phyloP scores from a whole-genome alignment of 2,113 vertebrate species.

The Trinectes maculatus region DNA sequence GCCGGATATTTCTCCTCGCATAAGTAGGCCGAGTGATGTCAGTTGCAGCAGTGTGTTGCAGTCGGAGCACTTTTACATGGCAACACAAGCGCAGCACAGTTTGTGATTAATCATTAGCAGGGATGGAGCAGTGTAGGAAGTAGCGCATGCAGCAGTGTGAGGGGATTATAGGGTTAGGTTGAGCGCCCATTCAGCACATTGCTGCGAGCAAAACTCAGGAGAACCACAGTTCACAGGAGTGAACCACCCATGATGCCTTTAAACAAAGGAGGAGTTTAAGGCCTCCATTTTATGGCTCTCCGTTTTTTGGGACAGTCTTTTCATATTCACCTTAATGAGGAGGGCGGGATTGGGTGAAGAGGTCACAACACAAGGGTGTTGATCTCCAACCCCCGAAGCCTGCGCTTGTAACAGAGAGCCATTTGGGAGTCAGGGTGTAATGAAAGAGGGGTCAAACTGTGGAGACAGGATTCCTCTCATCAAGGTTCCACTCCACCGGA shows the following conservation, averaged over 20 bases:
- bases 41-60: constrained; percentile 54
- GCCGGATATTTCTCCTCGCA: constrained; percentile 56
- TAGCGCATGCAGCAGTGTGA: constrained; percentile 19
- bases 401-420: constrained; percentile 27
- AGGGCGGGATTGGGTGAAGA: constrained; percentile 36
- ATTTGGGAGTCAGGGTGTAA: constrained; percentile 46
- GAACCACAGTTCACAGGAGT: constrained; percentile 16
- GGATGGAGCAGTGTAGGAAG: constrained; percentile 39
- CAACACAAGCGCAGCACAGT: constrained; percentile 59
- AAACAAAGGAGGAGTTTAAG: constrained; percentile 34
- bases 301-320: not conserved
- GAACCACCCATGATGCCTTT: constrained; percentile 50
- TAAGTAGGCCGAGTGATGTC: constrained; percentile 57
- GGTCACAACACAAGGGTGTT: constrained; percentile 33
- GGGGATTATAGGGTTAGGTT: constrained; percentile 63
- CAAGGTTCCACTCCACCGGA: constrained; percentile 16
- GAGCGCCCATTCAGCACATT: constrained; percentile 67
- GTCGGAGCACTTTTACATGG: constrained; percentile 30
- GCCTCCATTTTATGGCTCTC: constrained; percentile 1
- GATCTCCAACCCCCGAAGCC: constrained; percentile 20
- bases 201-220: constrained; percentile 35
- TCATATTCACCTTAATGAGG: constrained; percentile 39
- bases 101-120: constrained; percentile 61
- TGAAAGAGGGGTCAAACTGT: constrained; percentile 66
- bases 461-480: constrained; percentile 32